Evolutionary conservation across 2,797 vertebrate species (phyloP).

Genomic region (Geotria australis): DNA sequence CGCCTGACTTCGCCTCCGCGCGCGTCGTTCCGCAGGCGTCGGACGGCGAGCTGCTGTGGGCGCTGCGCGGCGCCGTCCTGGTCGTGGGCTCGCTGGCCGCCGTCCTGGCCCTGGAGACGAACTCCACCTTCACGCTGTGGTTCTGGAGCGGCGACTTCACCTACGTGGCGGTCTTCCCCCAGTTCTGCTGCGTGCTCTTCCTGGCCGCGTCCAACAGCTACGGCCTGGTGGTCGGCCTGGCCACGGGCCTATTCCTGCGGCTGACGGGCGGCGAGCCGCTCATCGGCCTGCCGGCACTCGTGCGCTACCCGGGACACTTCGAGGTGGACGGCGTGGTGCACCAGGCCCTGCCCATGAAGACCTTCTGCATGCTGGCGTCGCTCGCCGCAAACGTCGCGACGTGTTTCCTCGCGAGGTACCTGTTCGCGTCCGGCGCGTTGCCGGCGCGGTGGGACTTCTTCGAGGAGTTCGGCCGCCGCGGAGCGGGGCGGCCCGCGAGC

Average conservation of each 20-base stretch:
- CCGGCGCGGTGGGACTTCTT: conserved; percentile 19
- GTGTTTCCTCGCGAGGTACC: conserved; percentile 10
- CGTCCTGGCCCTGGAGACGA: conserved; percentile 16
- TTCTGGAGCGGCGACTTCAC: conserved; percentile 29
- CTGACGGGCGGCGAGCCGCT: conserved; percentile 10
- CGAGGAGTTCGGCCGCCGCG: conserved; percentile 2
- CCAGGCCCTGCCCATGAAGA: conserved; percentile 33
- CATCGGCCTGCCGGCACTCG: conserved; percentile 13
- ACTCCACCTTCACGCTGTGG: conserved; percentile 26
- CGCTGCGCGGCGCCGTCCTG: conserved; percentile 22
- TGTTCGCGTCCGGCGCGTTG: conserved; percentile 22
- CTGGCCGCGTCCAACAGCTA: conserved; percentile 21
- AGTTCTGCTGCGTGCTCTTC: conserved; percentile 30
- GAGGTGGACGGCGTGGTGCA: conserved; percentile 7
- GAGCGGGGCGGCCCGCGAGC: no score
- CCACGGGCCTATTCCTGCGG: conserved; percentile 13
- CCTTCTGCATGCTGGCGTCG: conserved; percentile 16
- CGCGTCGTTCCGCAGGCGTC: conserved; percentile 13
- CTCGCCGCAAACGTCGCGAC: conserved; percentile 12
- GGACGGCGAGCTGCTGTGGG: conserved; percentile 24
- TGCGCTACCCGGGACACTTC: conserved; percentile 17
- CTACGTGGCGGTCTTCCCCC: conserved; percentile 31
- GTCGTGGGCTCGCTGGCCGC: conserved; percentile 17
- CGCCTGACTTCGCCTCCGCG: no score
- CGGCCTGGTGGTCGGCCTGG: conserved; percentile 13